Conservation (phyloP, 2,797 vertebrate genomes). For the Pelodytes ibericus region DNA sequence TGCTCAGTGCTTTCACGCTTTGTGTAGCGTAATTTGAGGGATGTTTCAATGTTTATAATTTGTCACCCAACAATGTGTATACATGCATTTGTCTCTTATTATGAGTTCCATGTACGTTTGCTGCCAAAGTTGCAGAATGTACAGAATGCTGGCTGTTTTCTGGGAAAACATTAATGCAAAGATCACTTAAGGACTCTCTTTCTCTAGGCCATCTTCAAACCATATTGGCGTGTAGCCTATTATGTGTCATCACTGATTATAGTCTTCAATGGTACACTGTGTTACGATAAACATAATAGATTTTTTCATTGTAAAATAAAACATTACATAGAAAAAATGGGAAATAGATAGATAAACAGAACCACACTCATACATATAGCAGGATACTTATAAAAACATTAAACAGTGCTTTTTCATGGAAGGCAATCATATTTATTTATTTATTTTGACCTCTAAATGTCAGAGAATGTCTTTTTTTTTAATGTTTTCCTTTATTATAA, state of each 20-base stretch:
- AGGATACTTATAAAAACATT: too few species aligned
- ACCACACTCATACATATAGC: neutral
- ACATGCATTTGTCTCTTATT: conserved; percentile 51
- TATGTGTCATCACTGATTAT: conserved; percentile 47
- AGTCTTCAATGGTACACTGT: conserved; percentile 34
- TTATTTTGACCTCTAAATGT: too few species aligned
- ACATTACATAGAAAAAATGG: neutral
- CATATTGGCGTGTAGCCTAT: conserved; percentile 38
- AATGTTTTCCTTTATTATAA: too few species aligned
- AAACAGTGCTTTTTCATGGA: too few species aligned
- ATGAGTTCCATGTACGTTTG: conserved; percentile 25
- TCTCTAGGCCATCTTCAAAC: conserved; percentile 45
- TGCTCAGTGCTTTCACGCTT: conserved; percentile 11
- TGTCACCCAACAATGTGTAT: conserved; percentile 51
- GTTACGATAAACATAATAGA: conserved; percentile 30
- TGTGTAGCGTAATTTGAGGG: conserved; percentile 7
- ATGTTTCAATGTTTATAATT: conserved; percentile 40
- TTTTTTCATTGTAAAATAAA: neutral
- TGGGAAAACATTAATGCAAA: conserved; percentile 49
- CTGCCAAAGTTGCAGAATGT: conserved; percentile 56
- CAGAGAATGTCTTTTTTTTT: too few species aligned
- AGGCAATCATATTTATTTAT: too few species aligned
- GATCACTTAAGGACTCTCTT: conserved; percentile 56
- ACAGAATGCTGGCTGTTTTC: conserved; percentile 53
- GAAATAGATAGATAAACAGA: neutral